Percentiles rank a stretch among this genome's conserved stretches.
Conservation (phyloP, 2,888 invertebrate species). For the Meloe dianella region DNA sequence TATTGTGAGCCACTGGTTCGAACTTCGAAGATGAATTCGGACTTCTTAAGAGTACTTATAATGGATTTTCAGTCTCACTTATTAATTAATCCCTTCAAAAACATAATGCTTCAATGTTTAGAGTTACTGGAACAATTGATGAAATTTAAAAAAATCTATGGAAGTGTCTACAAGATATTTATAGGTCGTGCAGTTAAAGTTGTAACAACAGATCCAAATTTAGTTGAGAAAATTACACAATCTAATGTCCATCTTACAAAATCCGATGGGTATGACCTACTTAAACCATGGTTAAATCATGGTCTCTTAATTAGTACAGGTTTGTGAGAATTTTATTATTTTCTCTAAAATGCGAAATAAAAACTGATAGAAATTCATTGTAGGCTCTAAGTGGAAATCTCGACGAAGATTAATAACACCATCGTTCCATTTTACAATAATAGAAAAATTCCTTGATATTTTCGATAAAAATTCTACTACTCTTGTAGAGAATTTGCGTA, state of each 20-base stretch:
- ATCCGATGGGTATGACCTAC: slow-evolving; percentile 47
- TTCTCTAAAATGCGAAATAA: too few species aligned
- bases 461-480: slow-evolving; percentile 17
- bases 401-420: too few species aligned
- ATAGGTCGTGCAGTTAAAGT: slow-evolving; percentile 9
- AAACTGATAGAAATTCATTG: too few species aligned
- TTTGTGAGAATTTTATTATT: too few species aligned
- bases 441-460: too few species aligned
- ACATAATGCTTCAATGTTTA: neutral
- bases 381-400: slow-evolving; percentile 33
- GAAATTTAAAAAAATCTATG: slow-evolving; percentile 14
- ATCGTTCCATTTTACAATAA: slow-evolving; percentile 31
- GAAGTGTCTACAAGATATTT: slow-evolving; percentile 13
- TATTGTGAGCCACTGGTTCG: too few species aligned
- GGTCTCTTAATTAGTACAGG: slow-evolving; percentile 57
- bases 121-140: slow-evolving; percentile 12
- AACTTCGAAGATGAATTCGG: too few species aligned
- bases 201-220: slow-evolving; percentile 19
- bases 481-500: slow-evolving; percentile 24
- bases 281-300: slow-evolving; percentile 53
- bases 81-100: too few species aligned
- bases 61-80: too few species aligned
- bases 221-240: slow-evolving; percentile 17
- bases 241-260: slow-evolving; percentile 40
- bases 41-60: too few species aligned